Evolutionary conservation across 2,113 vertebrate species (phyloP).

Genomic region (Aplodontia rufa): DNA sequence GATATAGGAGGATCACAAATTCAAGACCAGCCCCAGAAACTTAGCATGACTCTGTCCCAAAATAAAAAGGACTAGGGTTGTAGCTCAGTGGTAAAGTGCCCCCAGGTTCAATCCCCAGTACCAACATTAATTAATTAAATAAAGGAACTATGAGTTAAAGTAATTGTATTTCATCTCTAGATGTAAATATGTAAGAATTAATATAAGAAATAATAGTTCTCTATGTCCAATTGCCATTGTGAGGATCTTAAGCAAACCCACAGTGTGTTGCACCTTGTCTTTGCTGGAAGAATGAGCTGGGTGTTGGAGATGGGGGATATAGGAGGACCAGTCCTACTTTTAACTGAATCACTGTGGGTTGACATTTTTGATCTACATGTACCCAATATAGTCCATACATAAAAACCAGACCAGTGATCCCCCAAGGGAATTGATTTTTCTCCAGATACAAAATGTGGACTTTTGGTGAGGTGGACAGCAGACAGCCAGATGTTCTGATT

Average conservation of each 20-base stretch:
- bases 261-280: neutral
- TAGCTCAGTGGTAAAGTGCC: no score
- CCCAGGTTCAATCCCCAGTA: no score
- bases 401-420: neutral
- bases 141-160: neutral
- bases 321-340: neutral
- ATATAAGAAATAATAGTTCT: neutral
- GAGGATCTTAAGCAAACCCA: neutral
- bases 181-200: neutral
- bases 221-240: neutral
- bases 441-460: neutral
- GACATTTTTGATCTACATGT: neutral
- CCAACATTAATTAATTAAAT: neutral
- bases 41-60: no score
- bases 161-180: neutral
- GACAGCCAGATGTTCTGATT: neutral
- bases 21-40: no score
- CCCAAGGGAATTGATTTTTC: neutral
- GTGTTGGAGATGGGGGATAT: rapidly evolving
- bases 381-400: neutral
- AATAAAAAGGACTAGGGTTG: no score
- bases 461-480: neutral
- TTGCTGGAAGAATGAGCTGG: neutral
- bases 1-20: no score
- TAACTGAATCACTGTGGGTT: neutral